Evolutionary conservation across 1,140 invertebrate genomes (phyloP).

Genomic region (Agrilus planipennis): DNA sequence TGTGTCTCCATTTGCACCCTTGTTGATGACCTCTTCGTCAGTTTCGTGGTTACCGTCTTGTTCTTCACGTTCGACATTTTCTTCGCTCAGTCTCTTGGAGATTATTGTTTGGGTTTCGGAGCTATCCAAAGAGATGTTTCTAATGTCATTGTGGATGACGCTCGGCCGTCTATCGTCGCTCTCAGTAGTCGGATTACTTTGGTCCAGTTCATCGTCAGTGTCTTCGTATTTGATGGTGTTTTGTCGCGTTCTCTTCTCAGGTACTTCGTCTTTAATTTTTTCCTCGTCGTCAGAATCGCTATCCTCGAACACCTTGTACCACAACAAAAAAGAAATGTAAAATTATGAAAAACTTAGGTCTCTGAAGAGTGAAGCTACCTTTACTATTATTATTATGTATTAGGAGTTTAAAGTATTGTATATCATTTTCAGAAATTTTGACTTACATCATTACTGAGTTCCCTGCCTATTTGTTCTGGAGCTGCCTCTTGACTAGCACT

Average conservation of each 20-base stretch:
- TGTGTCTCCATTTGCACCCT: no score
- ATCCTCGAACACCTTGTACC: slow-evolving; percentile 22
- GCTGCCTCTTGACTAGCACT: slow-evolving; percentile 34
- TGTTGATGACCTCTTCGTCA: no score
- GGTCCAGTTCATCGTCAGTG: slow-evolving; percentile 27
- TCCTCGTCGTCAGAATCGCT: slow-evolving; percentile 36
- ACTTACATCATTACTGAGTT: slow-evolving; percentile 36
- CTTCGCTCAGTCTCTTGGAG: no score
- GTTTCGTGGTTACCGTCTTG: no score
- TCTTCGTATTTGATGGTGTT: slow-evolving; percentile 34
- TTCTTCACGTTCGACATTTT: no score
- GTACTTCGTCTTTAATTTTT: slow-evolving; percentile 24
- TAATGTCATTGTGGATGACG: slow-evolving; percentile 44
- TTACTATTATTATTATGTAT: neutral
- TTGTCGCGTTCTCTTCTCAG: slow-evolving; percentile 34
- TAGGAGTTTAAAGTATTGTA: neutral
- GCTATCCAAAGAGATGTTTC: no score
- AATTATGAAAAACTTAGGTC: neutral
- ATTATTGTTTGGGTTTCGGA: no score
- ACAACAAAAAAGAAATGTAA: neutral
- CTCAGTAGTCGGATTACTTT: slow-evolving; percentile 22
- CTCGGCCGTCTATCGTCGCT: slow-evolving; percentile 15
- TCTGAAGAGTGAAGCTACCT: neutral
- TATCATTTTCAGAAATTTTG: neutral
- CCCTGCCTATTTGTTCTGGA: slow-evolving; percentile 25